A percentile compares a stretch with the other conserved stretches of the same genome.
Evolutionary conservation across 2,888 invertebrate species (phyloP).

Genomic region (Stomorhina lunata): DNA sequence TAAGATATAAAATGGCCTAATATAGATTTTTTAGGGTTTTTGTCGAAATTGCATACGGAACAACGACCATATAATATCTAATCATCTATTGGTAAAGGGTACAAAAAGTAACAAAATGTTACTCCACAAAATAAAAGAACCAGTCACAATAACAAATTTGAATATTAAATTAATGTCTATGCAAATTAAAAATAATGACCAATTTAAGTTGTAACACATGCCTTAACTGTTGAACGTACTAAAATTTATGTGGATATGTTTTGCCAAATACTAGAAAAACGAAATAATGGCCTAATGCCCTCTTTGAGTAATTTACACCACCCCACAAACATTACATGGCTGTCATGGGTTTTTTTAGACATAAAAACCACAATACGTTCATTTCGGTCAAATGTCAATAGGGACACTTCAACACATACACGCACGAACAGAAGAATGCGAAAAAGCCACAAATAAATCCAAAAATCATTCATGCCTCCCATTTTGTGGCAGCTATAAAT

Average conservation of each 20-base stretch:
- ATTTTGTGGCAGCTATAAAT: slow-evolving; percentile 10
- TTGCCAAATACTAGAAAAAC: background rate
- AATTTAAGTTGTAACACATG: slow-evolving; percentile 15
- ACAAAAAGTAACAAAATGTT: no score
- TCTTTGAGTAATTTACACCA: background rate
- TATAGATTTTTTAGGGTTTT: no score
- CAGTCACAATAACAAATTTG: background rate
- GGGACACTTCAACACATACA: background rate
- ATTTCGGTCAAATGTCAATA: background rate
- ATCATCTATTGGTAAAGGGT: no score
- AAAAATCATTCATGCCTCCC: background rate
- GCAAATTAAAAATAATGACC: slow-evolving; percentile 8
- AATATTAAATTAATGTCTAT: background rate
- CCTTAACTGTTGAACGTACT: slow-evolving; percentile 6
- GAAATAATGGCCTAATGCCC: background rate
- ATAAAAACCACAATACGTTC: background rate
- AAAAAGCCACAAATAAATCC: background rate
- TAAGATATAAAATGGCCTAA: no score
- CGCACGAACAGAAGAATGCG: background rate
- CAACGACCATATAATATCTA: no score
- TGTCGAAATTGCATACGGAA: no score
- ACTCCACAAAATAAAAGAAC: background rate
- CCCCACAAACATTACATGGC: background rate
- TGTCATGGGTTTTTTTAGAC: background rate
- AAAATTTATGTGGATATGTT: background rate